phyloP scores from a whole-genome alignment of 2,113 vertebrate genomes.

The Cyanoderma ruficeps region DNA sequence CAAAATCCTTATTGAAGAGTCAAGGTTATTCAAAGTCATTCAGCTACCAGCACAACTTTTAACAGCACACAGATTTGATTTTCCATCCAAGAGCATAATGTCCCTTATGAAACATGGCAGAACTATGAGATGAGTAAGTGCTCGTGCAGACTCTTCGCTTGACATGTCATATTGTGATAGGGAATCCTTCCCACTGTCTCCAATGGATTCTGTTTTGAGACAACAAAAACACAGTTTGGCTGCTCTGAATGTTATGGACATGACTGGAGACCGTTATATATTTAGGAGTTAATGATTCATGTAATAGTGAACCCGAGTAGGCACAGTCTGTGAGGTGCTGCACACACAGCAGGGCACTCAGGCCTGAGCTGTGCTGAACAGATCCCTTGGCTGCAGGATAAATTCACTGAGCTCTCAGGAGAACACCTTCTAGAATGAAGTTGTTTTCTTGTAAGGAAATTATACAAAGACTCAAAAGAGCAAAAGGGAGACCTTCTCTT shows the following conservation, averaged over 20 bases:
- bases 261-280: not conserved
- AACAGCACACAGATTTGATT: not conserved
- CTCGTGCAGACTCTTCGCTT: not conserved
- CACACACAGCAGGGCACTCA: rapidly evolving
- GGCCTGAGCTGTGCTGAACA: not conserved
- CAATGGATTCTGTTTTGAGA: not conserved
- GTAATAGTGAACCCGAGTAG: not conserved
- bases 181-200: not conserved
- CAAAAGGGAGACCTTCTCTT: not conserved
- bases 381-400: not conserved
- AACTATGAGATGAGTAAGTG: not conserved
- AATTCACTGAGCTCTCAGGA: not conserved
- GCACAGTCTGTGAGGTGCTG: not conserved
- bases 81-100: not conserved
- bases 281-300: not conserved
- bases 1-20: not conserved
- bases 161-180: not conserved
- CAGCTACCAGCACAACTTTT: not conserved
- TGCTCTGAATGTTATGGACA: not conserved
- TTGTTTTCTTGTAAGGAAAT: not conserved
- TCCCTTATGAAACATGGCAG: not conserved
- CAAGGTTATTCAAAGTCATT: not conserved
- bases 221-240: not conserved
- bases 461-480: not conserved
- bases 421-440: not conserved